A percentile compares a stretch with the other conserved stretches of the same genome.
phyloP scores from a whole-genome alignment of 35 echinoderm and acorn worm species.

The Apostichopus californicus region DNA sequence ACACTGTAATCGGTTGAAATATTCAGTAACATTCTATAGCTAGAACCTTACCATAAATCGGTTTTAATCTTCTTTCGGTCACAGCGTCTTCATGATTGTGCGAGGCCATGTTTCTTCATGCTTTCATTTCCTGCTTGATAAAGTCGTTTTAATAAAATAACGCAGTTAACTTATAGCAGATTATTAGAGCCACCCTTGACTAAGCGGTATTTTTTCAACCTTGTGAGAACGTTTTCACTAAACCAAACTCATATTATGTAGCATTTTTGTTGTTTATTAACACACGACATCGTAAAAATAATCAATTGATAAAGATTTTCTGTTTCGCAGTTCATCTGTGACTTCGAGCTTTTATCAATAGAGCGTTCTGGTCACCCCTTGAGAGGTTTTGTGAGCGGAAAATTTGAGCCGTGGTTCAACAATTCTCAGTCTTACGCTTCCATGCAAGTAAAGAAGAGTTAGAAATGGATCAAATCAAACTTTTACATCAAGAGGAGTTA shows the following conservation, averaged over 20 bases:
- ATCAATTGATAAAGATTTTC: no score
- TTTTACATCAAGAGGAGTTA: slow-evolving; percentile 58
- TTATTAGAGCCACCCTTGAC: not conserved
- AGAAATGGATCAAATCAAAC: slow-evolving; percentile 54
- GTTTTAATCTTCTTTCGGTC: slow-evolving; percentile 39
- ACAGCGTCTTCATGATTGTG: slow-evolving; percentile 34
- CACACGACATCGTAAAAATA: no score
- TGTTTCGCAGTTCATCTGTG: not conserved
- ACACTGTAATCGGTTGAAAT: no score
- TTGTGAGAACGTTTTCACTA: not conserved
- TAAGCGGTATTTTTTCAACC: not conserved
- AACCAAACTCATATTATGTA: not conserved
- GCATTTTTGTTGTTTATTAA: not conserved
- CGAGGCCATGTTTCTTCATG: slow-evolving; percentile 46
- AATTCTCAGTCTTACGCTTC: not conserved
- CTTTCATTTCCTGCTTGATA: not conserved
- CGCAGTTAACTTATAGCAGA: not conserved
- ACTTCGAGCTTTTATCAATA: not conserved
- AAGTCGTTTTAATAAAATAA: not conserved
- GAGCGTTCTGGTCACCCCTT: not conserved
- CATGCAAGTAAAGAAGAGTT: not conserved
- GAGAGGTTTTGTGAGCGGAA: not conserved
- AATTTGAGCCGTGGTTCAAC: not conserved
- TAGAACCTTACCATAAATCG: slow-evolving; percentile 19
- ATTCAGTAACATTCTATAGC: not conserved